These are phyloP conservation scores for Trichonephila clavipes DNA, from an alignment of 1,140 invertebrate genomes.

Conservation along the genomic window DNA sequence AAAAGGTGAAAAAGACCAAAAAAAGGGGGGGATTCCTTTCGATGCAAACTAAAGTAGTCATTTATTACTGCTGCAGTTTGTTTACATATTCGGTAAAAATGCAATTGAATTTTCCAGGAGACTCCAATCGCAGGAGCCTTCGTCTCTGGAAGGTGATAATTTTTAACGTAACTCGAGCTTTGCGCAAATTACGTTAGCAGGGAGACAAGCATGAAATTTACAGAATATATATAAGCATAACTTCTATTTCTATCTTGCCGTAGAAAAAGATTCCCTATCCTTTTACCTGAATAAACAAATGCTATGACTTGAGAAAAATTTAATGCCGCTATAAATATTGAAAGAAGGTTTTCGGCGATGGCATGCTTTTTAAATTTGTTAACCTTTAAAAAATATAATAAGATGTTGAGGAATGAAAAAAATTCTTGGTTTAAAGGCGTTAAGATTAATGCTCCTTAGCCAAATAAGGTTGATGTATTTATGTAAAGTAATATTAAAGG, in stretches of 20 bases:
- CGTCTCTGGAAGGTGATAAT: neutral
- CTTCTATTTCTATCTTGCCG: neutral
- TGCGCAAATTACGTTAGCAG: constrained; percentile 2
- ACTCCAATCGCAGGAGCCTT: neutral
- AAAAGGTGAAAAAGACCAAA: neutral
- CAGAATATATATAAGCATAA: constrained; percentile 28
- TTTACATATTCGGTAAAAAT: constrained; percentile 12
- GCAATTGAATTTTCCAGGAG: neutral
- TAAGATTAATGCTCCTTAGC: constrained; percentile 7
- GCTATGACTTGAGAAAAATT: constrained; percentile 55
- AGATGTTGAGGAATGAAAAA: neutral
- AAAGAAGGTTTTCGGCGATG: constrained; percentile 47
- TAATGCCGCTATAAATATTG: constrained; percentile 65
- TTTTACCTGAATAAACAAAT: constrained; percentile 55
- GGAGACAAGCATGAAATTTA: constrained; percentile 23
- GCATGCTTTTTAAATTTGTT: constrained; percentile 38
- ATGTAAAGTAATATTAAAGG: constrained; percentile 23
- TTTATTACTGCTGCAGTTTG: neutral
- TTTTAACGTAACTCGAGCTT: constrained; percentile 8
- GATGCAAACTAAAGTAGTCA: constrained; percentile 9
- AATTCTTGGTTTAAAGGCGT: neutral
- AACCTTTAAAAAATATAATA: constrained; percentile 39
- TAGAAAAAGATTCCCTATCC: neutral
- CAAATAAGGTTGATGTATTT: constrained; percentile 30
- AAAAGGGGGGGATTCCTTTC: neutral